These are phyloP conservation scores for Agrochola macilenta DNA, from an alignment of 2,888 invertebrate species.

Conservation along the genomic window DNA sequence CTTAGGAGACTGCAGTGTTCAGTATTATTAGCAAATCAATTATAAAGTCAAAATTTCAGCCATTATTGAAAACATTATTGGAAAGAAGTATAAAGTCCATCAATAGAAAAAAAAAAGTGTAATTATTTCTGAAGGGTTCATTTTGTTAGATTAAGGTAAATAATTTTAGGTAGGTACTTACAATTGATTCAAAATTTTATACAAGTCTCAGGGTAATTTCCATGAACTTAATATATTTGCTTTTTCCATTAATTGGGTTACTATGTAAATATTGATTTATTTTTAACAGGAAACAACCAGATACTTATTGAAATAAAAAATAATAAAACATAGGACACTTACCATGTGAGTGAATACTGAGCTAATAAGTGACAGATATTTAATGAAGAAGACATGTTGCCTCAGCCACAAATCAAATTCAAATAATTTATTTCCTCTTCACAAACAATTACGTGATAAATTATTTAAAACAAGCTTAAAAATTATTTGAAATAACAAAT, in stretches of 20 bases:
- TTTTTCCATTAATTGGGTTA: not conserved
- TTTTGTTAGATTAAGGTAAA: not conserved
- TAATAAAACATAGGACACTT: not conserved
- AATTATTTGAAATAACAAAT: too few species aligned
- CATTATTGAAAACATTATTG: not conserved
- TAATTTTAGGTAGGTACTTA: too few species aligned
- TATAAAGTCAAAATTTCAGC: not conserved
- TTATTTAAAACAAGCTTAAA: too few species aligned
- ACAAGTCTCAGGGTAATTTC: not conserved
- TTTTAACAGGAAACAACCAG: not conserved
- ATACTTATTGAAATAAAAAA: not conserved
- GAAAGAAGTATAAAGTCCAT: not conserved
- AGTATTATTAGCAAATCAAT: not conserved
- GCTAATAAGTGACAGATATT: not conserved
- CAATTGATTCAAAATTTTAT: too few species aligned
- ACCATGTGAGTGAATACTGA: constrained; percentile 3
- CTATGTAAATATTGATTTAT: not conserved
- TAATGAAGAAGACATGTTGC: not conserved
- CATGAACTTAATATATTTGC: not conserved
- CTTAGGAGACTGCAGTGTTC: too few species aligned
- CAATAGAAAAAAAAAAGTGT: not conserved
- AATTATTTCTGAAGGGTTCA: too few species aligned
- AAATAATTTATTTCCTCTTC: too few species aligned
- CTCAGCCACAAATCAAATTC: not conserved
- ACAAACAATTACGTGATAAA: too few species aligned